Base-by-base conservation (phyloP, 2,797 vertebrate species). In the Pangasius krempfi region DNA sequence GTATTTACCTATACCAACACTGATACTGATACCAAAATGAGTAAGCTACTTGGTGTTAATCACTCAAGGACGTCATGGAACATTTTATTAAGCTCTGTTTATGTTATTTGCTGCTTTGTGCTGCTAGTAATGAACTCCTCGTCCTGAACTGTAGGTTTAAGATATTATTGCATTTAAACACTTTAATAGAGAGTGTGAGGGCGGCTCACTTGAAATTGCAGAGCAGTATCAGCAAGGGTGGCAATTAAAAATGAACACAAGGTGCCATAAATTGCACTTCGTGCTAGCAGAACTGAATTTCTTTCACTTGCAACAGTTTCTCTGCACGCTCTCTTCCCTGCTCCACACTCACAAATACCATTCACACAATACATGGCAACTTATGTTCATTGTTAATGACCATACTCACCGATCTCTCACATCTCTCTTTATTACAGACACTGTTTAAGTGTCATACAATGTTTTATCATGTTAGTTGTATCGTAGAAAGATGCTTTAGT, bases 1-100 rank as follows among this genome's bases (percentile, higher is more conserved):
- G 9, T 27, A 73, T 22, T 27, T 47, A 47, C 13, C 40, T 75
- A 27, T 78, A 50, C 20, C 22, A 47, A 5, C 47, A 30, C 73
- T 78, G 27, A 78, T n/a, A 50, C 72, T 47, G 22, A 18, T 75
- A 47, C 6, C 4, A 8, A 76, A 50, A 27, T 50, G 73, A 27
- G 73, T 76, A 76, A 76, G 44, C 44, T 76, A 14, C 37, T 58
- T 80, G 10, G 20, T 60, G 33, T 22, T 79, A 79, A 56, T 54
- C 76, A 79, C 33, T 37, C 14, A 56, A 56, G 20, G 4, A 9
- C n/a, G 56, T 33, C 27, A 37, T 20, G 18, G 76, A 56, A 56
- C 52, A 80, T 80, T 80, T 80, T 78, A 78, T 78, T 78, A 78
- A 78, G 47, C 27, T 30, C 27, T 78, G 13, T 16, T 52, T 16